Percentiles rank a stretch among this genome's conserved stretches.
These are phyloP conservation scores for Lepisosteus osseus DNA, from an alignment of 2,113 vertebrate genomes.

Conservation along the genomic window DNA sequence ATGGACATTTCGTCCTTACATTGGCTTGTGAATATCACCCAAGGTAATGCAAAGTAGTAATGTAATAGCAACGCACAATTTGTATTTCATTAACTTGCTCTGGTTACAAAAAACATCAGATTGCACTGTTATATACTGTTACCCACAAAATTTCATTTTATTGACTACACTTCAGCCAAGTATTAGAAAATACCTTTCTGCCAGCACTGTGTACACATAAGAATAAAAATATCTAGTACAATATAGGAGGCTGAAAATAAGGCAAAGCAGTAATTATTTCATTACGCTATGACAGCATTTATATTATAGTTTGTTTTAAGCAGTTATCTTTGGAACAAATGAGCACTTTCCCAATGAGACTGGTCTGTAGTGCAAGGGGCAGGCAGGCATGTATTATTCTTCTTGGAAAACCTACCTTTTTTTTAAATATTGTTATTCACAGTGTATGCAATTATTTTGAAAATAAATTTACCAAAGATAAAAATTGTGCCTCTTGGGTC, in stretches of 20 bases:
- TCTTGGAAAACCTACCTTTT: conserved; percentile 71
- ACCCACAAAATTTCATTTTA: not conserved
- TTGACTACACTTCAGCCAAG: conserved; percentile 6
- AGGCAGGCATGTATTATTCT: conserved; percentile 80
- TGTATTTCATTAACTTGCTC: too few relatives aligned
- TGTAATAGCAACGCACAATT: too few relatives aligned
- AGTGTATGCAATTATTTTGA: conserved; percentile 91
- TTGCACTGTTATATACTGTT: not conserved
- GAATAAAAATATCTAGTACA: conserved; percentile 34
- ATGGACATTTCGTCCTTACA: too few relatives aligned
- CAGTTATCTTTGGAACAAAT: conserved; percentile 76
- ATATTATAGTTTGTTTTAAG: conserved; percentile 63
- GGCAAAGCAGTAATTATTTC: conserved; percentile 75
- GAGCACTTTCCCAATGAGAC: conserved; percentile 78
- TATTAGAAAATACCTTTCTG: conserved; percentile 33
- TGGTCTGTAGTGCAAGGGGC: conserved; percentile 72
- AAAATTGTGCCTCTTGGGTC: conserved; percentile 95
- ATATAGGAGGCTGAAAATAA: conserved; percentile 42
- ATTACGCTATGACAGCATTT: conserved; percentile 71
- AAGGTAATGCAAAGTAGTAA: too few relatives aligned
- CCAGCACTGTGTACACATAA: conserved; percentile 39
- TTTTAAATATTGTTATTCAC: conserved; percentile 85
- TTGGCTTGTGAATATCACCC: too few relatives aligned
- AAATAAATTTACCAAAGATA: conserved; percentile 97
- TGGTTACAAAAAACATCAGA: too few relatives aligned